Conservation (phyloP, 2,113 vertebrate genomes). For the Myodes glareolus region DNA sequence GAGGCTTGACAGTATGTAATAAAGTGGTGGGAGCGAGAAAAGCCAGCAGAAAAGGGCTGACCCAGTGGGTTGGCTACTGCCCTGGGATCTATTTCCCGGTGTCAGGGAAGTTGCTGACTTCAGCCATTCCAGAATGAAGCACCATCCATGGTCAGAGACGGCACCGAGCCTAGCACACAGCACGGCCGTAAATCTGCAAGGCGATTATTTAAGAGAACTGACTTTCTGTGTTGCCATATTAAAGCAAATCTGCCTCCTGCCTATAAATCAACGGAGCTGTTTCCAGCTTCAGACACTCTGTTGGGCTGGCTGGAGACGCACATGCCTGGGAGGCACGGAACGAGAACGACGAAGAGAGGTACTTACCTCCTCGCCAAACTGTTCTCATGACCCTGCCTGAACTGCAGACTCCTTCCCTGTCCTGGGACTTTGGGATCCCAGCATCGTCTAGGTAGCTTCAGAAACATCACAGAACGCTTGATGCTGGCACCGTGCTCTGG, state of each 20-base stretch:
- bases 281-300: conserved; percentile 39
- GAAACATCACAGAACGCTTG: neutral
- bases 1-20: neutral
- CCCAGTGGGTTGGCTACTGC: conserved; percentile 57
- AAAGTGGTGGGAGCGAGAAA: neutral
- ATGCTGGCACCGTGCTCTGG: neutral
- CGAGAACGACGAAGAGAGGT: neutral
- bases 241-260: conserved; percentile 80
- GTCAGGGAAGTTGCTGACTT: conserved; percentile 52
- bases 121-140: conserved; percentile 67
- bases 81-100: conserved; percentile 69
- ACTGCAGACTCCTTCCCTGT: rapidly evolving
- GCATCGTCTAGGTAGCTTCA: neutral
- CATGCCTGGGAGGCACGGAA: neutral
- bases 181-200: conserved; percentile 82
- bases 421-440: neutral
- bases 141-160: conserved; percentile 65
- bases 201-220: conserved; percentile 79
- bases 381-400: neutral
- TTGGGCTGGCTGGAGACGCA: conserved; percentile 1
- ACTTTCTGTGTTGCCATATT: conserved; percentile 80
- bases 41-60: conserved; percentile 73
- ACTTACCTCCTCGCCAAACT: neutral
- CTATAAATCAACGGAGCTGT: conserved; percentile 74
- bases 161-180: conserved; percentile 46